A percentile compares a stretch with the other conserved stretches of the same genome.
These are phyloP conservation scores for Ips typographus DNA, from an alignment of 1,140 invertebrate genomes.

Conservation along the genomic window DNA sequence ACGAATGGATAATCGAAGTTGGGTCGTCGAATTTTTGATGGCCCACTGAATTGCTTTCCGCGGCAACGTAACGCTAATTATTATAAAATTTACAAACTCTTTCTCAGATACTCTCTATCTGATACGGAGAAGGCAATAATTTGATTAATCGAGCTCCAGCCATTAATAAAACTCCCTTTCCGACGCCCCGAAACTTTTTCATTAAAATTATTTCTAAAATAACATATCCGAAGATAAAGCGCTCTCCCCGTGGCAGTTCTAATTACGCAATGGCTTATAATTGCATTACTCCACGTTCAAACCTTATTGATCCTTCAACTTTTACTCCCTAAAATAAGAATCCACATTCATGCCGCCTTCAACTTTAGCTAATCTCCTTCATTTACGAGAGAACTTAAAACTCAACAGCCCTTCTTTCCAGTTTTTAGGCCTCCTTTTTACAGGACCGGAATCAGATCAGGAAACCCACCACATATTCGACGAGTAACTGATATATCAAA, in stretches of 20 bases:
- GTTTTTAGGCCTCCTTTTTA: slow-evolving; percentile 28
- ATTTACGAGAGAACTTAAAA: slow-evolving; percentile 42
- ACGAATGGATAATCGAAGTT: too few species aligned
- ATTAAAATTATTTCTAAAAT: slow-evolving; percentile 45
- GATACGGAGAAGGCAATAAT: slow-evolving; percentile 37
- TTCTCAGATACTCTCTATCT: slow-evolving; percentile 19
- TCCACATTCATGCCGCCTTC: slow-evolving; percentile 40
- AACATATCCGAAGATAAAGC: slow-evolving; percentile 44
- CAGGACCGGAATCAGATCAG: slow-evolving; percentile 14
- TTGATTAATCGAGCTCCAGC: slow-evolving; percentile 37
- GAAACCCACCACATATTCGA: too few species aligned
- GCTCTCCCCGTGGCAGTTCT: slow-evolving; percentile 38
- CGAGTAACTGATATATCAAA: too few species aligned
- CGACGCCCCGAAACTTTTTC: slow-evolving; percentile 41
- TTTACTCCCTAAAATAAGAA: slow-evolving; percentile 44
- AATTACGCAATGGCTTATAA: slow-evolving; percentile 47
- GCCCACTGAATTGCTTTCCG: background rate
- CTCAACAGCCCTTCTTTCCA: slow-evolving; percentile 32
- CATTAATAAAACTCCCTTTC: slow-evolving; percentile 39
- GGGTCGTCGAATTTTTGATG: too few species aligned
- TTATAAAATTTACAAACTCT: slow-evolving; percentile 29
- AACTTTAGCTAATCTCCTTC: slow-evolving; percentile 45
- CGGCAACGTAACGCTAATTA: background rate
- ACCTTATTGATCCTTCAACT: slow-evolving; percentile 43
- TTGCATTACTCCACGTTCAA: slow-evolving; percentile 44